A percentile compares a stretch with the other conserved stretches of the same genome.
phyloP scores from a whole-genome alignment of 2,113 vertebrate genomes.

The Antechinus flavipes region DNA sequence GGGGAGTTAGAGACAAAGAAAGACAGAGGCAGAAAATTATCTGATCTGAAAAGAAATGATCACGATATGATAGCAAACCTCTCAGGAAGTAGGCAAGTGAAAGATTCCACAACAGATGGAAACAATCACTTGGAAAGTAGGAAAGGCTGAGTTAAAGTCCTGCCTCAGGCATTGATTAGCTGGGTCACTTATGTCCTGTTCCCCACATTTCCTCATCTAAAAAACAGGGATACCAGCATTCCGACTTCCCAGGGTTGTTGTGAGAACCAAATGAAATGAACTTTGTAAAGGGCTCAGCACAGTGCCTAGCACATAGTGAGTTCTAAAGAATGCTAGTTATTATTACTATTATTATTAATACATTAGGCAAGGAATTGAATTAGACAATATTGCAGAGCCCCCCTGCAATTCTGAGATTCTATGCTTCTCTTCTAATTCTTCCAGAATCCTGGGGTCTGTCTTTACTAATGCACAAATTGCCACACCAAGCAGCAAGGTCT shows the following conservation, averaged over 20 bases:
- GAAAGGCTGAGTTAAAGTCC: not conserved
- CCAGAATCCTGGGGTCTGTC: not conserved
- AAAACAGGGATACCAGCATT: not conserved
- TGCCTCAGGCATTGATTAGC: not conserved
- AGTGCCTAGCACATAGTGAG: not conserved
- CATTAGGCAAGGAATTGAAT: not conserved
- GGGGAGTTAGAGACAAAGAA: not conserved
- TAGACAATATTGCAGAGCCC: not conserved
- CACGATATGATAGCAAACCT: not conserved
- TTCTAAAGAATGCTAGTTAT: not conserved
- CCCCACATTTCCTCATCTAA: not conserved
- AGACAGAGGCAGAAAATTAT: not conserved
- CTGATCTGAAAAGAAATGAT: not conserved
- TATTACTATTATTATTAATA: not conserved
- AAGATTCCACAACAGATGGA: not conserved
- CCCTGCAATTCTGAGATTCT: not conserved
- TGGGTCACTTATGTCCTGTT: not conserved
- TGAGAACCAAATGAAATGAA: not conserved
- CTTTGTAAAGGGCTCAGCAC: not conserved
- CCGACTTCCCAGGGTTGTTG: not conserved
- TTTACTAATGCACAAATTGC: not conserved
- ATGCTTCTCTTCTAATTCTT: constrained; percentile 9
- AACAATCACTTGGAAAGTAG: not conserved
- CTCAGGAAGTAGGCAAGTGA: not conserved
- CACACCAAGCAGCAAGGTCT: not conserved